Percentiles rank a stretch among this genome's conserved stretches.
Conservation (phyloP, 1,140 invertebrate genomes). For the Watersipora subatra region DNA sequence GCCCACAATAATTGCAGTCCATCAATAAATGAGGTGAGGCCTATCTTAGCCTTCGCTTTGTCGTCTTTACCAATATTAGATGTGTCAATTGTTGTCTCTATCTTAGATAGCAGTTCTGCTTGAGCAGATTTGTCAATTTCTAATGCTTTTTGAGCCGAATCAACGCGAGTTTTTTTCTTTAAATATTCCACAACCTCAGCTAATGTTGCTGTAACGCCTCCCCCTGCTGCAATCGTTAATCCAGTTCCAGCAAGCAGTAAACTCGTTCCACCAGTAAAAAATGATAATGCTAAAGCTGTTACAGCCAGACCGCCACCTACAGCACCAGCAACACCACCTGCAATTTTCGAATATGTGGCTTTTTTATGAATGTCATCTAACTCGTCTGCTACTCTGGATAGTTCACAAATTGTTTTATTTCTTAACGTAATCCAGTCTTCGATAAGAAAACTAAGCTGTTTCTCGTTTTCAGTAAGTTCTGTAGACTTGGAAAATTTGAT, state of each 20-base stretch:
- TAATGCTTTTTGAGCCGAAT: neutral
- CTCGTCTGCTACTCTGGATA: neutral
- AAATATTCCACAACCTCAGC: neutral
- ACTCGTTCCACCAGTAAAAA: slow-evolving; percentile 1
- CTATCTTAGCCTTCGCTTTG: neutral
- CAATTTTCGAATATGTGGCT: neutral
- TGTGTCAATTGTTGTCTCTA: neutral
- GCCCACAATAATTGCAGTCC: neutral
- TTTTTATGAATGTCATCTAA: neutral
- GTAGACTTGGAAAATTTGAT: neutral
- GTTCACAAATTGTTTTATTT: neutral
- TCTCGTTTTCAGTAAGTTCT: neutral
- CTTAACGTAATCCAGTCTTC: neutral
- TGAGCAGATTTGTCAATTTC: neutral
- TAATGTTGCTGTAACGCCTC: slow-evolving; percentile 1
- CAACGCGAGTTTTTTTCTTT: neutral
- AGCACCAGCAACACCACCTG: neutral
- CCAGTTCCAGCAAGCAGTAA: neutral
- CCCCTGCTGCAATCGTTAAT: neutral
- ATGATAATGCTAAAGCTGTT: neutral
- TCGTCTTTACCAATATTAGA: neutral
- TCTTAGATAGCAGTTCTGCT: neutral
- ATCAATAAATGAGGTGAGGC: neutral
- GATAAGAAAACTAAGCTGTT: neutral
- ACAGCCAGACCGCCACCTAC: neutral